Percentiles rank a stretch among this genome's conserved stretches.
These are phyloP conservation scores for Ceratoteleas bidentatus DNA, from an alignment of 1,140 invertebrate species.

Conservation along the genomic window DNA sequence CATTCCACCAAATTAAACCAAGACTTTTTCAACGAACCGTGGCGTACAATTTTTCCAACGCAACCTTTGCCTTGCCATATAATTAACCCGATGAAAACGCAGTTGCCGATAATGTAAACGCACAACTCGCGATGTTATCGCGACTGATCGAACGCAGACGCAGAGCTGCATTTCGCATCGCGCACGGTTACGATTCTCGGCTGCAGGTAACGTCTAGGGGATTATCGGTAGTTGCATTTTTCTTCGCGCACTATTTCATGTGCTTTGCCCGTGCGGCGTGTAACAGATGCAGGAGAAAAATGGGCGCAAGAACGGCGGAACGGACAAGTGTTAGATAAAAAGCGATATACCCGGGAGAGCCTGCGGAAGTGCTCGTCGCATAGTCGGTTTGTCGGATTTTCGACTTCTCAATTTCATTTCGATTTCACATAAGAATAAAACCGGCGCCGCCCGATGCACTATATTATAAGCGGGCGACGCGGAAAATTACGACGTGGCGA, in stretches of 20 bases:
- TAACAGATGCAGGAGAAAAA: constrained; percentile 45
- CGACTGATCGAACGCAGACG: not conserved
- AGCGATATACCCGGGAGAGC: constrained; percentile 50
- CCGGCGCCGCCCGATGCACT: constrained; percentile 22
- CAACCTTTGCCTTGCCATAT: not conserved
- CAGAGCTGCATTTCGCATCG: not conserved
- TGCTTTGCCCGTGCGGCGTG: constrained; percentile 10
- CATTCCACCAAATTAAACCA: too few relatives aligned
- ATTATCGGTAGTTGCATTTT: constrained; percentile 38
- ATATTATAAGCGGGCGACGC: constrained; percentile 40
- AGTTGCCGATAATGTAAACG: not conserved
- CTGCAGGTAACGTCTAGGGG: constrained; percentile 15
- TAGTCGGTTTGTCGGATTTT: constrained; percentile 56
- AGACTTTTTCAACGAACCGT: too few relatives aligned
- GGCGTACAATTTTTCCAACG: too few relatives aligned
- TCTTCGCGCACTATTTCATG: constrained; percentile 9
- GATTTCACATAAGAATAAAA: constrained; percentile 58
- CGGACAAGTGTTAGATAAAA: constrained; percentile 55
- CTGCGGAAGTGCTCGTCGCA: constrained; percentile 36
- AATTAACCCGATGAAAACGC: not conserved
- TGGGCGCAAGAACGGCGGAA: constrained; percentile 28
- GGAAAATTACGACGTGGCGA: constrained; percentile 52
- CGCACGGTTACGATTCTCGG: not conserved
- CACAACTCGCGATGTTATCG: not conserved
- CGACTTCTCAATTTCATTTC: constrained; percentile 58